Evolutionary conservation across 1,140 invertebrate species (phyloP).

Genomic region (Rhopalosiphum padi): DNA sequence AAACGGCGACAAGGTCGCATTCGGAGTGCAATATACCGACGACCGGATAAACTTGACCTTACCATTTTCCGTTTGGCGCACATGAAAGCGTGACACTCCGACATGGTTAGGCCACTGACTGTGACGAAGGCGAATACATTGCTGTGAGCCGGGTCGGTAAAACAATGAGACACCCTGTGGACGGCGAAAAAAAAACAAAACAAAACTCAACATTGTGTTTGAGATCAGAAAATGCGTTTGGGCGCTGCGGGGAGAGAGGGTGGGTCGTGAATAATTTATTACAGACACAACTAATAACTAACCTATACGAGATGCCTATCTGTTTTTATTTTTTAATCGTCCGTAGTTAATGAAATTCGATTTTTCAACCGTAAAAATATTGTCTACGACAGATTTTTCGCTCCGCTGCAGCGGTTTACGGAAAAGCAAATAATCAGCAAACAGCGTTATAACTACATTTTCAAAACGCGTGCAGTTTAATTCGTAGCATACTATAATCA

Average conservation of each 20-base stretch:
- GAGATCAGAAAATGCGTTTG: background rate
- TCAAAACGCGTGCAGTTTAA: background rate
- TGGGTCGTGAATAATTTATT: background rate
- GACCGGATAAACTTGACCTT: slow-evolving; percentile 61
- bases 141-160: slow-evolving; percentile 81
- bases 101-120: slow-evolving; percentile 76
- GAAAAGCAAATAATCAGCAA: background rate
- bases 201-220: background rate
- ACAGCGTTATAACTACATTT: background rate
- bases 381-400: background rate
- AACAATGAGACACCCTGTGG: slow-evolving; percentile 86
- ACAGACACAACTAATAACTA: background rate
- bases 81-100: slow-evolving; percentile 86
- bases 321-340: background rate
- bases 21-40: background rate
- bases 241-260: background rate
- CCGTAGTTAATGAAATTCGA: background rate
- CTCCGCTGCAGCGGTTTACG: background rate
- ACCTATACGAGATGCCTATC: background rate
- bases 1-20: background rate
- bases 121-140: slow-evolving; percentile 88
- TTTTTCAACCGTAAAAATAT: slow-evolving; percentile 10
- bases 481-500: background rate
- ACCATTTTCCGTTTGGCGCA: slow-evolving; percentile 83
- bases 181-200: slow-evolving; percentile 29